These are phyloP conservation scores for Galerucella calmariensis DNA, from an alignment of 2,888 invertebrate species.

Conservation along the genomic window DNA sequence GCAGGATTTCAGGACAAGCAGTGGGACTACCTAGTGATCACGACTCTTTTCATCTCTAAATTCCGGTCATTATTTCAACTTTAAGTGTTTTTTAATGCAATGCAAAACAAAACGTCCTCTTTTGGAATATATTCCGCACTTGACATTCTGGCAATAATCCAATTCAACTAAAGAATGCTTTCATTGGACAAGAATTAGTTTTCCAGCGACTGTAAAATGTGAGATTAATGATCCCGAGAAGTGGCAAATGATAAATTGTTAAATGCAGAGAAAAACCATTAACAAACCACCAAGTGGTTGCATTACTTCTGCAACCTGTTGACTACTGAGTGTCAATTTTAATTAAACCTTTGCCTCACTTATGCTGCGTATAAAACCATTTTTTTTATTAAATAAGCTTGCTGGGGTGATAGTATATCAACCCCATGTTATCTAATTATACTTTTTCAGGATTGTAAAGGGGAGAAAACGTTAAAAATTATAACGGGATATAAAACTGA, in stretches of 20 bases:
- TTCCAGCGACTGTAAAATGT: slow-evolving; percentile 19
- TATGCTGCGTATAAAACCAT: neutral
- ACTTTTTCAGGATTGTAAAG: neutral
- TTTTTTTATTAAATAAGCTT: neutral
- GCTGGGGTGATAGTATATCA: neutral
- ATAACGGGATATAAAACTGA: no score
- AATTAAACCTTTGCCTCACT: neutral
- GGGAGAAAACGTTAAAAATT: no score
- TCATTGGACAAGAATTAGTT: slow-evolving; percentile 22
- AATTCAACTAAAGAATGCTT: slow-evolving; percentile 16
- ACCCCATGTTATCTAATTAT: neutral
- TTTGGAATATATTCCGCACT: neutral
- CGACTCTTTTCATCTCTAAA: no score
- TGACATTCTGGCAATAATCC: slow-evolving; percentile 1
- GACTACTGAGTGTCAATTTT: slow-evolving; percentile 9
- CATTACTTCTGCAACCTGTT: slow-evolving; percentile 12
- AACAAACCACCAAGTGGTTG: slow-evolving; percentile 12
- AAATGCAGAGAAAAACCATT: slow-evolving; percentile 20
- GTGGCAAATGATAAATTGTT: slow-evolving; percentile 23
- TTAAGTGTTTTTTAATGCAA: no score
- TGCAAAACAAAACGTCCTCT: no score
- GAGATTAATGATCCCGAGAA: slow-evolving; percentile 26
- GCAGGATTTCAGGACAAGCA: no score
- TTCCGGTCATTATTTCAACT: no score
- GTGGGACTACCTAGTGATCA: no score